Percentiles rank a stretch among this genome's conserved stretches.
Conservation (phyloP, 2,113 vertebrate species). For the Pseudolaguvia tuberculata region DNA sequence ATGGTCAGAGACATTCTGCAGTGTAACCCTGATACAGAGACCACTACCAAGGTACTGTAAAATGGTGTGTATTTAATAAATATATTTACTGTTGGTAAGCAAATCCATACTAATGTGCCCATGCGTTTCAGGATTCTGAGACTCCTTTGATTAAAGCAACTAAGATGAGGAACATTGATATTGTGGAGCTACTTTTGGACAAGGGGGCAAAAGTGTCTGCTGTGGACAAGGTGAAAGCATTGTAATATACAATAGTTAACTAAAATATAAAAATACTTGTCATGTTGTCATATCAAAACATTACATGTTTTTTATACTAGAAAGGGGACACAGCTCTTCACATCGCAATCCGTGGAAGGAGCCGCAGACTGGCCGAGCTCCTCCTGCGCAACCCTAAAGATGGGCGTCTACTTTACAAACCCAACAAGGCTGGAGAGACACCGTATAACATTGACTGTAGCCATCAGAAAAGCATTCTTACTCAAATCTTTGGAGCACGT, state of each 20-base stretch:
- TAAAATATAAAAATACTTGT: too few relatives aligned
- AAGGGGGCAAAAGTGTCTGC: conserved; percentile 96
- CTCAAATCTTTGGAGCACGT: conserved; percentile 88
- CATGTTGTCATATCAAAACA: not conserved
- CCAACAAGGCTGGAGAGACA: conserved; percentile 85
- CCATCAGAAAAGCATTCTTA: conserved; percentile 88
- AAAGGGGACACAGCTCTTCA: conserved; percentile 86
- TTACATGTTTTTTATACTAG: conserved; percentile 53
- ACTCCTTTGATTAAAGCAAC: conserved; percentile 95
- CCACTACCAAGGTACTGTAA: conserved; percentile 84
- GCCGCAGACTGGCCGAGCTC: conserved; percentile 81
- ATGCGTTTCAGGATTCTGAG: conserved; percentile 81
- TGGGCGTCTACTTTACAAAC: conserved; percentile 81
- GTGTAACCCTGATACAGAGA: conserved; percentile 95
- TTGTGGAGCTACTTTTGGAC: conserved; percentile 93
- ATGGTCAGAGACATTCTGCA: conserved; percentile 97
- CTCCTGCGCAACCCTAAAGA: conserved; percentile 86
- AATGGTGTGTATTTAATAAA: too few relatives aligned
- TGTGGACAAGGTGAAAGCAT: conserved; percentile 80
- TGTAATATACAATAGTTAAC: too few relatives aligned
- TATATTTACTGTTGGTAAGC: not conserved
- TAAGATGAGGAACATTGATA: conserved; percentile 96
- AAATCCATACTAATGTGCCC: not conserved
- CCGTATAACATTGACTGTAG: conserved; percentile 89
- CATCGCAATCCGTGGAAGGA: conserved; percentile 83